Evolutionary conservation across 2,113 vertebrate genomes (phyloP).

Genomic region (Python bivittatus): DNA sequence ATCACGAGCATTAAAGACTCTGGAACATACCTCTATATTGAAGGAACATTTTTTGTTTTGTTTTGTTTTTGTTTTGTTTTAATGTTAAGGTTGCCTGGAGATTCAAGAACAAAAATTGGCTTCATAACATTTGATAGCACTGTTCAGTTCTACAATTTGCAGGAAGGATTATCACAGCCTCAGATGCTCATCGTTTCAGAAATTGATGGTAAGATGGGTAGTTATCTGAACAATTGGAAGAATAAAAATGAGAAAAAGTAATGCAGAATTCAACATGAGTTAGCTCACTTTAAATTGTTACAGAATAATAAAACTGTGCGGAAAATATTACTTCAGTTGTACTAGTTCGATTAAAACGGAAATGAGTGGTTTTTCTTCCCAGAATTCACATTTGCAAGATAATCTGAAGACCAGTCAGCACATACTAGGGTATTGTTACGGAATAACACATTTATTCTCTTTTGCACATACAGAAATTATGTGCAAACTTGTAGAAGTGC

Average conservation of each 20-base stretch:
- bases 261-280: background rate
- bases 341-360: background rate
- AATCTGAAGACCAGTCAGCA: background rate
- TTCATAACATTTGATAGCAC: slow-evolving; percentile 97
- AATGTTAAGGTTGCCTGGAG: slow-evolving; percentile 88
- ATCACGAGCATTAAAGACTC: background rate
- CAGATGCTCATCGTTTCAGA: slow-evolving; percentile 98
- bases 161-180: slow-evolving; percentile 93
- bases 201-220: slow-evolving; percentile 85
- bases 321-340: background rate
- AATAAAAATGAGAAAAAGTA: slow-evolving; percentile 3
- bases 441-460: no score
- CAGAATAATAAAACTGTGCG: background rate
- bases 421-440: background rate
- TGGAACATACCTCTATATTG: background rate
- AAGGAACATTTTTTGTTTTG: background rate
- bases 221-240: slow-evolving; percentile 19
- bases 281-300: background rate
- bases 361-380: slow-evolving; percentile 17
- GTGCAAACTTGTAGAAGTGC: background rate
- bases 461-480: background rate
- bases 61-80: slow-evolving; percentile 29
- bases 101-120: slow-evolving; percentile 89
- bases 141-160: slow-evolving; percentile 96
- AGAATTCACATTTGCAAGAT: background rate